phyloP scores from a whole-genome alignment of 2,113 vertebrate genomes.

The Spea bombifrons region DNA sequence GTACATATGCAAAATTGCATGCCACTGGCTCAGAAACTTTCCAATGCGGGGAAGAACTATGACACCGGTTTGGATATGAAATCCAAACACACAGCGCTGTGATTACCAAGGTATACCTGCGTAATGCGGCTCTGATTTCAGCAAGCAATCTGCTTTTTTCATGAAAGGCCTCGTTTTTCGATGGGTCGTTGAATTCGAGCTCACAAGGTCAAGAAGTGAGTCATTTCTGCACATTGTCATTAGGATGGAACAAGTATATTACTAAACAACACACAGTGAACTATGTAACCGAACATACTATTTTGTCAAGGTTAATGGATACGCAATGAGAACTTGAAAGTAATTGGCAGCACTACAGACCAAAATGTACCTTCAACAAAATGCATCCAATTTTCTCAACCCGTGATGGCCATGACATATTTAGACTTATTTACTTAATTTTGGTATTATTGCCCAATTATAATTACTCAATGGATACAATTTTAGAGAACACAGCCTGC shows the following conservation, averaged over 20 bases:
- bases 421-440: constrained; percentile 3
- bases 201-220: background rate
- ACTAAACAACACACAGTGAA: background rate
- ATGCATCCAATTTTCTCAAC: background rate
- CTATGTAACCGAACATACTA: constrained; percentile 3
- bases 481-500: background rate
- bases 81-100: no score
- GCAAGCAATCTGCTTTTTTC: background rate
- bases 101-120: no score
- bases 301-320: constrained; percentile 10
- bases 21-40: no score
- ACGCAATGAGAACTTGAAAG: background rate
- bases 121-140: background rate
- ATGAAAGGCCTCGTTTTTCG: background rate
- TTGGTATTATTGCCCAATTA: background rate
- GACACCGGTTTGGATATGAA: no score
- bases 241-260: background rate
- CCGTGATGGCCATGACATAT: background rate
- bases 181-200: background rate
- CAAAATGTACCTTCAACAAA: background rate
- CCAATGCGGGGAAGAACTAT: no score
- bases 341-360: background rate
- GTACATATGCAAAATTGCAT: no score
- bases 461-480: constrained; percentile 1
- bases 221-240: background rate